Conservation (phyloP, 2,888 invertebrate species). For the Cephus pygmeus region DNA sequence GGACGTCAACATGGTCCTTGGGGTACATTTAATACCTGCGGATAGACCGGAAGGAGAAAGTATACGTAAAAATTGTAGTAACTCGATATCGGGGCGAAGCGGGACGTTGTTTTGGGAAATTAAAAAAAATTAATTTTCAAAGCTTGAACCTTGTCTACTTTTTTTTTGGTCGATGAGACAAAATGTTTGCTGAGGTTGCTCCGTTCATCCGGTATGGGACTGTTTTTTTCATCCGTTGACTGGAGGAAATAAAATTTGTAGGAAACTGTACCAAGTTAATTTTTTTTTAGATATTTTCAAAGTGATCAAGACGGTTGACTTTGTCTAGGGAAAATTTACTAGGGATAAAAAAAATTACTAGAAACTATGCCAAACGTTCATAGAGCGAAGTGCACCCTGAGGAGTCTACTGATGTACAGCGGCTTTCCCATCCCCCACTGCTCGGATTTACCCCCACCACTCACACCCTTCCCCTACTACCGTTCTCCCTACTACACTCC, state of each 20-base stretch:
- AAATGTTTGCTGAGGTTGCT: not conserved
- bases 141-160: too few species aligned
- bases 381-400: conserved; percentile 25
- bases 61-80: not conserved
- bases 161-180: too few species aligned
- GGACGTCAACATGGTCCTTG: not conserved
- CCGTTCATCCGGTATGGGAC: not conserved
- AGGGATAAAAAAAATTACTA: not conserved
- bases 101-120: not conserved
- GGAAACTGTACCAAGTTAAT: not conserved
- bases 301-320: not conserved
- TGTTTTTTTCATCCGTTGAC: not conserved
- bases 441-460: conserved; percentile 37
- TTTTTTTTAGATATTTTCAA: not conserved
- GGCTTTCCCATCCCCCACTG: conserved; percentile 39
- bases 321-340: not conserved
- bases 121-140: not conserved
- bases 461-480: conserved; percentile 13
- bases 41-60: not conserved
- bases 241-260: not conserved
- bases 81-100: not conserved
- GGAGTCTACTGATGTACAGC: conserved; percentile 27
- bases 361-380: not conserved
- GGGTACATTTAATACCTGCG: not conserved
- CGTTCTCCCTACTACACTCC: conserved; percentile 5